Conservation (phyloP, 1,140 invertebrate species). For the Meloidogyne exigua region DNA sequence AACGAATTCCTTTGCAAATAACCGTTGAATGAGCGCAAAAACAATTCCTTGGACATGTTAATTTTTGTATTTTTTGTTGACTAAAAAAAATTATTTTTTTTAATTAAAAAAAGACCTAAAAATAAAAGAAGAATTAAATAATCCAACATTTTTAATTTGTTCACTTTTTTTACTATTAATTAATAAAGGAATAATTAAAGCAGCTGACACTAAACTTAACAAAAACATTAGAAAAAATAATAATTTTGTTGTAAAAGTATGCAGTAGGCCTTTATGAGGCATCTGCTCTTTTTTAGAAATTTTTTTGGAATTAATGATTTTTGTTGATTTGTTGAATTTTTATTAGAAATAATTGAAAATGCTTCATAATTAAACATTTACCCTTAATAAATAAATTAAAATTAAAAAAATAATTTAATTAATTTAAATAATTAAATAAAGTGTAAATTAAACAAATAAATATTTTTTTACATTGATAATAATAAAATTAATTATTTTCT, state of each 20-base stretch:
- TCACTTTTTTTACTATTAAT: not conserved
- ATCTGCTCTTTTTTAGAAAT: not conserved
- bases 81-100: not conserved
- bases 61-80: conserved; percentile 8
- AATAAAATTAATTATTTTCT: no score
- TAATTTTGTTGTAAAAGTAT: not conserved
- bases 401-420: not conserved
- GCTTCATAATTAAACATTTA: not conserved
- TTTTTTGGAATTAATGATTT: not conserved
- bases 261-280: not conserved
- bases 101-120: not conserved
- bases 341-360: not conserved
- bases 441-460: no score
- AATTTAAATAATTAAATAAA: no score
- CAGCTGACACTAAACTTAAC: not conserved
- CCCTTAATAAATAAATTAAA: not conserved
- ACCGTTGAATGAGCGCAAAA: conserved; percentile 43
- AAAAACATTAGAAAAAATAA: conserved; percentile 3
- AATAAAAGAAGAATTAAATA: not conserved
- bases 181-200: conserved; percentile 1
- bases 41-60: conserved; percentile 35
- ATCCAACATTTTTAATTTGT: not conserved
- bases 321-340: not conserved
- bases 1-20: conserved; percentile 46
- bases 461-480: no score